These are phyloP conservation scores for Andricus grossulariae DNA, from an alignment of 1,140 invertebrate species.

Conservation along the genomic window DNA sequence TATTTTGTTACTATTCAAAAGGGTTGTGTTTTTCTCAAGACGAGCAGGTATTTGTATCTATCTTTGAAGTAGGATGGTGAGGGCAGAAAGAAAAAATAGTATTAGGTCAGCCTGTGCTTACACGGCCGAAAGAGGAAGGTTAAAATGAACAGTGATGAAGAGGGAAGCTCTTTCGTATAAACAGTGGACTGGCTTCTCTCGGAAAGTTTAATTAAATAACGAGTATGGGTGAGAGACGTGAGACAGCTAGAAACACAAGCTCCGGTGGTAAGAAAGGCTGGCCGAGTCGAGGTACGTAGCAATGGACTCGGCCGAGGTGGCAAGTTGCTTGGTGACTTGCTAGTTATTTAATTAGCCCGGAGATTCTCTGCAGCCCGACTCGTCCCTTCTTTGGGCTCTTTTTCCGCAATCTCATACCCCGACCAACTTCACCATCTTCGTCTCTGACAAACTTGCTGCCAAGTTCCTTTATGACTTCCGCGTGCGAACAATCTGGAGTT, in stretches of 20 bases:
- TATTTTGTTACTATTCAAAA: too few relatives aligned
- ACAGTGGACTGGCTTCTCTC: constrained; percentile 51
- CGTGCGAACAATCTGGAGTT: constrained; percentile 27
- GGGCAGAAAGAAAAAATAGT: not conserved
- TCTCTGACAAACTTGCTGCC: constrained; percentile 22
- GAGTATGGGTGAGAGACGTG: constrained; percentile 53
- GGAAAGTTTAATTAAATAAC: constrained; percentile 63
- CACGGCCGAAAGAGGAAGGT: constrained; percentile 4
- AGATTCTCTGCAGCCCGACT: constrained; percentile 56
- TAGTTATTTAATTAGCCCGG: constrained; percentile 62
- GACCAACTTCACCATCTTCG: constrained; percentile 21
- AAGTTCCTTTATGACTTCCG: constrained; percentile 29
- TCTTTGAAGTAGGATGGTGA: too few relatives aligned
- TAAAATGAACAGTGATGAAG: constrained; percentile 57
- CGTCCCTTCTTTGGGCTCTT: constrained; percentile 37
- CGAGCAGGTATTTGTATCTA: too few relatives aligned
- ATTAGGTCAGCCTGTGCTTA: not conserved
- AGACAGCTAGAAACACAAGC: constrained; percentile 57
- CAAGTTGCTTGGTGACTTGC: constrained; percentile 59
- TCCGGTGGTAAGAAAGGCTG: constrained; percentile 54
- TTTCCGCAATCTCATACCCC: constrained; percentile 44
- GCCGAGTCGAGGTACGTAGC: constrained; percentile 38
- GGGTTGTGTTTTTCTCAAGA: too few relatives aligned
- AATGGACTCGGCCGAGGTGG: constrained; percentile 52
- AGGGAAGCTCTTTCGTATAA: constrained; percentile 52